phyloP scores from a whole-genome alignment of 2,888 invertebrate species.

The Anodontia alba region DNA sequence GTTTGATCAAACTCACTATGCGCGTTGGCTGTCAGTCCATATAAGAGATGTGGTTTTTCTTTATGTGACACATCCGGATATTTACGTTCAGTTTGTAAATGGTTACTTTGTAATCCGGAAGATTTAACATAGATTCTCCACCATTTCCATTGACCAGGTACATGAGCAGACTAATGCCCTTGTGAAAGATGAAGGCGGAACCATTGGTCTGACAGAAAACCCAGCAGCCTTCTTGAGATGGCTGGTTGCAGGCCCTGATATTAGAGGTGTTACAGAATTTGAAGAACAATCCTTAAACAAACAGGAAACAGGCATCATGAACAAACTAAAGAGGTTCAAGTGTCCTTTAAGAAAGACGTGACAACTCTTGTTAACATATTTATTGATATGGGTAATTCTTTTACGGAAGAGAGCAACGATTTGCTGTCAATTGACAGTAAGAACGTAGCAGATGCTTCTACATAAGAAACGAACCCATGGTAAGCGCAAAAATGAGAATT shows the following conservation, averaged over 20 bases:
- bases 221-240: not conserved
- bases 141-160: slow-evolving; percentile 3
- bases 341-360: not conserved
- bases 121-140: not conserved
- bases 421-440: slow-evolving; percentile 16
- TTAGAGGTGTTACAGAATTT: not conserved
- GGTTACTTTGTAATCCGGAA: slow-evolving; percentile 1
- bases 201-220: not conserved
- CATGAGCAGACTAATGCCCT: not conserved
- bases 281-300: not conserved
- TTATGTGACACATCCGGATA: not conserved
- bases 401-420: slow-evolving; percentile 13
- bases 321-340: not conserved
- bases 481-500: too few species aligned
- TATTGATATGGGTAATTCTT: slow-evolving; percentile 22
- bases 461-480: too few species aligned
- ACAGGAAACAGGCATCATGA: not conserved
- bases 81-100: not conserved
- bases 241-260: slow-evolving; percentile 1
- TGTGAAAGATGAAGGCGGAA: not conserved
- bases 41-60: not conserved
- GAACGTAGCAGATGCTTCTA: not conserved
- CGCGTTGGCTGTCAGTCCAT: not conserved
- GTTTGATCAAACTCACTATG: not conserved
- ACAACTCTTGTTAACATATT: not conserved